Evolutionary conservation across 1,140 invertebrate genomes (phyloP), one percentile per base, ranked within the genome.

Genomic region (Hyphantria cunea): DNA sequence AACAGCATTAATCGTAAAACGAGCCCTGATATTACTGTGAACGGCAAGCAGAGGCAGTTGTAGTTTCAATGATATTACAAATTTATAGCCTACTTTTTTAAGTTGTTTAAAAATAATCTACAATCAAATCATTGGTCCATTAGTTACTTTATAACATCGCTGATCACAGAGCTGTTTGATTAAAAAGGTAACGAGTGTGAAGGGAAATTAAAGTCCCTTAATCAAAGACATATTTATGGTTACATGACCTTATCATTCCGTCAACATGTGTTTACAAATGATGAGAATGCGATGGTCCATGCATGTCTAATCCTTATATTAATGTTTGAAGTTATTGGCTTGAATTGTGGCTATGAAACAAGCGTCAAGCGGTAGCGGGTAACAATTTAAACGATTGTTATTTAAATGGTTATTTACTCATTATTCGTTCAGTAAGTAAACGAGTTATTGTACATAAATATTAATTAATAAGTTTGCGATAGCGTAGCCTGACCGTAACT

Each of bases 181-280:
- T 56, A 56, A 14, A 12, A 3, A 47, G 6, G 37, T n/a, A 17
- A 25, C 41, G 17, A 47, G 53, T 42, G 42, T 47, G 53, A 56
- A 56, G 17, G 33, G 2, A 14, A 47, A 56, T 56, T 56, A 56
- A 47, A 56, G n/a, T 17, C 14, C 42, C 13, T 34, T 47, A 41
- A 47, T 56, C 53, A 56, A 56, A 56, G 42, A 41, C 33, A 56
- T 47, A 47, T 56, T 56, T 47, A 44, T 41, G 31, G 1, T 56
- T 54, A 25, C 17, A 5, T 25, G 1, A 5, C 17, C 17, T 25
- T 25, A 25, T 25, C 17, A 25, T 9, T 10, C 33, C 39, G 45
- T 56, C 53, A 47, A 56, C 47, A 56, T 47, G 53, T 56, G 32
- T 56, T 56, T 56, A 56, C 47, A 41, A 44, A 54, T 31, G 42